These are phyloP conservation scores for Mechanitis mazaeus DNA, from an alignment of 2,888 invertebrate species.

Conservation along the genomic window DNA sequence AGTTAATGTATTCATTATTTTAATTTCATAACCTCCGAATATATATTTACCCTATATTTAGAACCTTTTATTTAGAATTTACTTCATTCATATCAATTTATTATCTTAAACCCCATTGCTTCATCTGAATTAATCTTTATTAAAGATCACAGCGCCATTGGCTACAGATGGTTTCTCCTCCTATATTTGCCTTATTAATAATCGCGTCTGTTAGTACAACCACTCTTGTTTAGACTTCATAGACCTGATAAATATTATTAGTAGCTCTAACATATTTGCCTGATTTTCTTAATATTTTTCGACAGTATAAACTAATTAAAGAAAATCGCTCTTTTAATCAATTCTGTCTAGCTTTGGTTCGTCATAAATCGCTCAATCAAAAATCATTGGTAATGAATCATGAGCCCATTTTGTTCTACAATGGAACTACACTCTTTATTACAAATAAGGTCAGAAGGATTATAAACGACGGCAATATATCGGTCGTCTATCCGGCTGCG, in stretches of 20 bases:
- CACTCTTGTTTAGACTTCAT: not conserved
- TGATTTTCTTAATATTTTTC: too few relatives aligned
- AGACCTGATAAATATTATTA: not conserved
- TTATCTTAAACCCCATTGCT: not conserved
- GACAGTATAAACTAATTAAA: too few relatives aligned
- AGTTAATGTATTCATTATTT: too few relatives aligned
- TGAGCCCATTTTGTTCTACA: not conserved
- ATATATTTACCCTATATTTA: not conserved
- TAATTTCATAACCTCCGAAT: not conserved
- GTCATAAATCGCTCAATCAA: not conserved
- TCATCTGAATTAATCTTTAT: not conserved
- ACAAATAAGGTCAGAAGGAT: constrained; percentile 34
- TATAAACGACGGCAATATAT: constrained; percentile 32
- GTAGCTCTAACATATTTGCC: not conserved
- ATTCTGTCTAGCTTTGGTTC: too few relatives aligned
- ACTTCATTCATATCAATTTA: not conserved
- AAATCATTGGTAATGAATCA: not conserved
- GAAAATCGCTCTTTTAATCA: too few relatives aligned
- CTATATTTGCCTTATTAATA: not conserved
- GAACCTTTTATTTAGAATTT: not conserved
- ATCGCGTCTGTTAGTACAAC: not conserved
- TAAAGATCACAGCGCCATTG: not conserved
- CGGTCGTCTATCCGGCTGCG: constrained; percentile 31
- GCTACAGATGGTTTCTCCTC: not conserved
- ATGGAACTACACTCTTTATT: constrained; percentile 1